Evolutionary conservation across 2,113 vertebrate species (phyloP).

Genomic region (Asarcornis scutulata): DNA sequence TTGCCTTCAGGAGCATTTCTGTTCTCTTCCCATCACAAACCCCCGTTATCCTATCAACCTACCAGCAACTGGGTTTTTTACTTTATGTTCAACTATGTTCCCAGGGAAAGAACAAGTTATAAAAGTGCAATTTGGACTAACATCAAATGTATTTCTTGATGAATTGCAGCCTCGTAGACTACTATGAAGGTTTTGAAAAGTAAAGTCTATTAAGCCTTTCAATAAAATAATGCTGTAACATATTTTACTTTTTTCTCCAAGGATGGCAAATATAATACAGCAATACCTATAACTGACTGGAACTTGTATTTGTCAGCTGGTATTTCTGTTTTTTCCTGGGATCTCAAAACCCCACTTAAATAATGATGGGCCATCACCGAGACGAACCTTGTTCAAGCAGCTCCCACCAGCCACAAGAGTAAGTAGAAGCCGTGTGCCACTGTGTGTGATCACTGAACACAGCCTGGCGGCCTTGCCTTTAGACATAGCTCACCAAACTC

Average conservation of each 20-base stretch:
- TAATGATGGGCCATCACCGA: not conserved
- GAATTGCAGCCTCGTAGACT: constrained; percentile 31
- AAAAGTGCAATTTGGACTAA: constrained; percentile 27
- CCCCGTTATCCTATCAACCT: not conserved
- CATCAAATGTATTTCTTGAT: constrained; percentile 42
- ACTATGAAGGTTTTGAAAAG: not conserved
- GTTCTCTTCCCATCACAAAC: not conserved
- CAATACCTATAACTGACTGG: not conserved
- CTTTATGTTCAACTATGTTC: not conserved
- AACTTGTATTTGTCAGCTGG: not conserved
- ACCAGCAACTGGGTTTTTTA: not conserved
- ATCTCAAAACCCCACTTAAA: not conserved
- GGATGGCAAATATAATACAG: not conserved
- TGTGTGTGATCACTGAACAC: not conserved
- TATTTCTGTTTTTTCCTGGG: not conserved
- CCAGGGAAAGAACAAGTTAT: not conserved
- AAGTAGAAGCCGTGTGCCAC: not conserved
- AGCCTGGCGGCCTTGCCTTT: not conserved
- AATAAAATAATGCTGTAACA: not conserved
- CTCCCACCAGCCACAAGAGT: not conserved
- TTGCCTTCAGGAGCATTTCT: not conserved
- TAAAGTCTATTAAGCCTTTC: not conserved
- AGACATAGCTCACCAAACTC: not conserved
- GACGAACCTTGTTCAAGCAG: not conserved
- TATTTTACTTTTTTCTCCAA: not conserved